Evolutionary conservation across 1,140 invertebrate genomes (phyloP).

Genomic region (Cherax destructor): DNA sequence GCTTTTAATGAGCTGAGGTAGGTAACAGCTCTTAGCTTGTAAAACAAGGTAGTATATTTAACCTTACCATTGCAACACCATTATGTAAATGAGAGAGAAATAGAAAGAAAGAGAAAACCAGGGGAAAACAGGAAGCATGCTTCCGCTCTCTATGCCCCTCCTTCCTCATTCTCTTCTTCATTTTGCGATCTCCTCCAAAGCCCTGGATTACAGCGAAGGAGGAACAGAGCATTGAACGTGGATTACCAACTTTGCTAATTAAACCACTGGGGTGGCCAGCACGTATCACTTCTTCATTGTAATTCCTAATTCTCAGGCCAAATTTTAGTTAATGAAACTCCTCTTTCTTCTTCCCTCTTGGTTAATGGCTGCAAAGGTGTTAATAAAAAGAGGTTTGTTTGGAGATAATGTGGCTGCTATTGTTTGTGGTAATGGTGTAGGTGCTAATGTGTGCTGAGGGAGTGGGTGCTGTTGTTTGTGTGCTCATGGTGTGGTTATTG

Average conservation of each 20-base stretch:
- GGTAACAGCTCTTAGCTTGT: no score
- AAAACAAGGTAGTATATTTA: no score
- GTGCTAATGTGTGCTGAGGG: no score
- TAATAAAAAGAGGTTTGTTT: no score
- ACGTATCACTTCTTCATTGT: not conserved
- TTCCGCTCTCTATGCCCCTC: not conserved
- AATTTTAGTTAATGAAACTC: not conserved
- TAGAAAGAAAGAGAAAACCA: not conserved
- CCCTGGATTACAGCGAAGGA: not conserved
- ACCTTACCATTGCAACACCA: no score
- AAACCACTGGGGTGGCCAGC: not conserved
- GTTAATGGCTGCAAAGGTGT: no score
- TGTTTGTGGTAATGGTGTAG: no score
- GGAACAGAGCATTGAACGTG: not conserved
- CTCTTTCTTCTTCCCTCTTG: not conserved
- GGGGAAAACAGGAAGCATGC: not conserved
- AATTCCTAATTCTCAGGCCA: no score
- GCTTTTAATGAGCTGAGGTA: no score
- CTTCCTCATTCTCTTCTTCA: not conserved
- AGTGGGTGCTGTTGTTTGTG: no score
- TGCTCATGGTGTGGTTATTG: no score
- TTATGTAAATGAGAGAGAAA: not conserved
- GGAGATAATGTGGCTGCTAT: no score
- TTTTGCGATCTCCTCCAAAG: not conserved
- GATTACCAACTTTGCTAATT: constrained; percentile 1